Base-by-base conservation (phyloP, 2,888 invertebrate species). In the Lasius platythorax region DNA sequence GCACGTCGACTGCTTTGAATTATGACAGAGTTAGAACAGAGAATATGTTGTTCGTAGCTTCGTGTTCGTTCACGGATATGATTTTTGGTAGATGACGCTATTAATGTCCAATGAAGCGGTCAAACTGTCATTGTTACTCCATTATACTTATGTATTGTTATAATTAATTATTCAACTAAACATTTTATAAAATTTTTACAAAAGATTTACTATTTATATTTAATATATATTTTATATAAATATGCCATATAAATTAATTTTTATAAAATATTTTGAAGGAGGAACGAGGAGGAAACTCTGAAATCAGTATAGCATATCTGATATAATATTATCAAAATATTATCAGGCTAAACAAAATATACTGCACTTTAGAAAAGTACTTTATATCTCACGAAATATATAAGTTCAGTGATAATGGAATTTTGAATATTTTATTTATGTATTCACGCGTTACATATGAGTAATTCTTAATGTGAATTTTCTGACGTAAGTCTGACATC, bases 1-100 rank as follows among this genome's bases (percentile, higher is more conserved):
- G 23, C 79, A 61, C 74, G 61, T 61, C 79, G 61, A 5, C 46
- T 23, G 46, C 61, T 46, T 81, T 81, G 46, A 81, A 61, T 81
- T 81, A 81, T 74, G 61, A 61, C 61, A 28, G 63, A 40, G 23
- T 61, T 46, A 61, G 46, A 61, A 73, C 28, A 46, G 58, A 37
- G 61, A 74, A 63, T 28, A 53, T 33, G 70, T 70, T 70, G 58
- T 40, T 33, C 61, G 46, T 28, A 61, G 37, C 6, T 43, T 53
- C 33, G 15, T 28, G 46, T 61, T 46, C 37, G 79, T 74, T 74
- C 61, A n/a, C 9, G 46, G 30, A 73, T 56, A 73, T 23, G 33
- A 15, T 28, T 61, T 61, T 46, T 43, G 30, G 23, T 56, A 40
- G 9, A 81, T 37, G 75, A 61, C n/a, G 18, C 18, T 46, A 9